Percentiles rank a stretch among this genome's conserved stretches.
phyloP scores from a whole-genome alignment of 2,888 invertebrate genomes.

The Sipha maydis region DNA sequence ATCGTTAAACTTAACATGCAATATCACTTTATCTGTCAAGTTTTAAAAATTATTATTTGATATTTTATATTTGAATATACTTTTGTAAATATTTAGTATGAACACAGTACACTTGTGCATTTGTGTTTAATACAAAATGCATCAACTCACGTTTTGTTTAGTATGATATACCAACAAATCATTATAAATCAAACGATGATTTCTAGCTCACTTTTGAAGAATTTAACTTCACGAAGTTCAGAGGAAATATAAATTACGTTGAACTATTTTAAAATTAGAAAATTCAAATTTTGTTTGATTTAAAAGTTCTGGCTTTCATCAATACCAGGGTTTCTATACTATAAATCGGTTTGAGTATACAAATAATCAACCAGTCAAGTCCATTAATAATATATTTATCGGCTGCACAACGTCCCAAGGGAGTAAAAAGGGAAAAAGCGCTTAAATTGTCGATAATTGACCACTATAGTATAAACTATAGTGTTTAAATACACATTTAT shows the following conservation, averaged over 20 bases:
- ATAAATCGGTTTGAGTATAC: constrained; percentile 14
- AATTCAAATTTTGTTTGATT: not conserved
- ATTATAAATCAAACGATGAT: too few species aligned
- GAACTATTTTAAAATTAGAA: not conserved
- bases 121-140: too few species aligned
- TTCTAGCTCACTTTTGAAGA: too few species aligned
- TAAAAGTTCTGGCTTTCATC: not conserved
- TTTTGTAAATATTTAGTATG: too few species aligned
- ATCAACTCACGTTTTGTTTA: too few species aligned
- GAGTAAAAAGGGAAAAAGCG: constrained; percentile 41
- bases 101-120: too few species aligned
- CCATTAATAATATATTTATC: constrained; percentile 57
- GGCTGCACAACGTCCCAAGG: constrained; percentile 38
- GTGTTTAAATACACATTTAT: too few species aligned
- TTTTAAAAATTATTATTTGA: not conserved
- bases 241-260: too few species aligned
- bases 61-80: not conserved
- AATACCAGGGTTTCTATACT: not conserved
- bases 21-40: not conserved
- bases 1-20: not conserved
- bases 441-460: constrained; percentile 40
- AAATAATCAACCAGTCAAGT: constrained; percentile 14
- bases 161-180: too few species aligned
- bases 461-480: too few species aligned
- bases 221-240: too few species aligned